Conservation (phyloP, 2,113 vertebrate species). For the Nibea albiflora region DNA sequence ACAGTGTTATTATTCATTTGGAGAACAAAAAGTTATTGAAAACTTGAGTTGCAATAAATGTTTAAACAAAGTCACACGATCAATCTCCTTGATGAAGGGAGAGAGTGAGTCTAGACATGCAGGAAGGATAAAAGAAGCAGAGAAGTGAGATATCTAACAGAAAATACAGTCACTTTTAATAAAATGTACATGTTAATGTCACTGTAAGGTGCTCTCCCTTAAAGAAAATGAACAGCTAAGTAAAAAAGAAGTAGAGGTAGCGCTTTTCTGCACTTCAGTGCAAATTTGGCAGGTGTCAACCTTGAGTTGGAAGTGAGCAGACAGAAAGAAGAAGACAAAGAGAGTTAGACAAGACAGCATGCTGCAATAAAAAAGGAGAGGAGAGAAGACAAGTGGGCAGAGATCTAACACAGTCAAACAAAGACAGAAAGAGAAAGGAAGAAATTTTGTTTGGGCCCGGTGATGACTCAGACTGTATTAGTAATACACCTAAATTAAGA, state of each 20-base stretch:
- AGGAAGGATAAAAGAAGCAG: conserved; percentile 2
- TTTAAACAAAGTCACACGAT: conserved; percentile 30
- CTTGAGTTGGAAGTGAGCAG: conserved; percentile 41
- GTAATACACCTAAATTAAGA: conserved; percentile 52
- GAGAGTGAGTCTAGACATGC: neutral
- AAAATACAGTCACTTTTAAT: neutral
- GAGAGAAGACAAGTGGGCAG: conserved; percentile 20
- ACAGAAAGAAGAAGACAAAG: neutral
- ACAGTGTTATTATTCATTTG: neutral
- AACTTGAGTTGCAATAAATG: neutral
- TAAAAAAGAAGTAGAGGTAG: conserved; percentile 1
- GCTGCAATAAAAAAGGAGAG: conserved; percentile 8
- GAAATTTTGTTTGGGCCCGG: conserved; percentile 30
- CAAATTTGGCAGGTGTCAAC: conserved; percentile 48
- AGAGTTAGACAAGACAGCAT: conserved; percentile 4
- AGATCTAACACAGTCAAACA: conserved; percentile 33
- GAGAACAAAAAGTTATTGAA: conserved; percentile 12
- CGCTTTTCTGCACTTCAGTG: conserved; percentile 33
- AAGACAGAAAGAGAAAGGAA: conserved; percentile 6
- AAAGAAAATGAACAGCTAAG: conserved; percentile 4
- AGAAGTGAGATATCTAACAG: neutral
- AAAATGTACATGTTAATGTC: neutral
- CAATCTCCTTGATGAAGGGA: conserved; percentile 14
- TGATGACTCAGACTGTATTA: conserved; percentile 46
- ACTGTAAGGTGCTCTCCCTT: neutral